These are phyloP conservation scores for Corapipo altera DNA, from an alignment of 2,113 vertebrate species.

Conservation along the genomic window DNA sequence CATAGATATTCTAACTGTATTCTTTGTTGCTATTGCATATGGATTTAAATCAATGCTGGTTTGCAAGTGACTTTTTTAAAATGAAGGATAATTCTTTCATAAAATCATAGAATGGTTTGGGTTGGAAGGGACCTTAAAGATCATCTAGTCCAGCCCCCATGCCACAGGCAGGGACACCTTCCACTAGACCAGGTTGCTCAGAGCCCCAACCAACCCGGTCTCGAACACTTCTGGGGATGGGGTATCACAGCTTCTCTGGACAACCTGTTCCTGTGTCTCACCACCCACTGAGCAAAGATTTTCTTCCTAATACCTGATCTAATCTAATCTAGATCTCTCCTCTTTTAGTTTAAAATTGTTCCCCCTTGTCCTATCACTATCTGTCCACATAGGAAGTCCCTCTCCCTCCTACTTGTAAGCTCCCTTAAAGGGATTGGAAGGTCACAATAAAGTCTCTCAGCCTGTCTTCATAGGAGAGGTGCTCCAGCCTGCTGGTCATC, in stretches of 20 bases:
- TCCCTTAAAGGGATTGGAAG: not conserved
- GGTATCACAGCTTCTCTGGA: not conserved
- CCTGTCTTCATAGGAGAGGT: not conserved
- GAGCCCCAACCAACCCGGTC: not conserved
- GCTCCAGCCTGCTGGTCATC: not conserved
- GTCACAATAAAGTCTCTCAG: not conserved
- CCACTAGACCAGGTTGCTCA: not conserved
- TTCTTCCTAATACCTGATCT: not conserved
- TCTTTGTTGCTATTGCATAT: not conserved
- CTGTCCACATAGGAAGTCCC: not conserved
- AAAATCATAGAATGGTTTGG: not conserved
- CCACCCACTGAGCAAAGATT: not conserved
- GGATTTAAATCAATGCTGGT: not conserved
- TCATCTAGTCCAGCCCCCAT: not conserved
- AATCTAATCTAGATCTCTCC: not conserved
- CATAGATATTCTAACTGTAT: not conserved
- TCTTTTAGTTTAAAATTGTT: not conserved
- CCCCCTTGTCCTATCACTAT: not conserved
- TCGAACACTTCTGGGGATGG: not conserved
- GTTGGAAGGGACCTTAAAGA: not conserved
- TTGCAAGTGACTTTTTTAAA: not conserved
- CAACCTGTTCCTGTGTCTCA: fast-evolving
- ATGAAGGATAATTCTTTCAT: not conserved
- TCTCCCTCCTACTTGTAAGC: not conserved
- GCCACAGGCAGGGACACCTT: not conserved